Base-by-base conservation (phyloP, 2,888 invertebrate species). In the Archips xylosteana region DNA sequence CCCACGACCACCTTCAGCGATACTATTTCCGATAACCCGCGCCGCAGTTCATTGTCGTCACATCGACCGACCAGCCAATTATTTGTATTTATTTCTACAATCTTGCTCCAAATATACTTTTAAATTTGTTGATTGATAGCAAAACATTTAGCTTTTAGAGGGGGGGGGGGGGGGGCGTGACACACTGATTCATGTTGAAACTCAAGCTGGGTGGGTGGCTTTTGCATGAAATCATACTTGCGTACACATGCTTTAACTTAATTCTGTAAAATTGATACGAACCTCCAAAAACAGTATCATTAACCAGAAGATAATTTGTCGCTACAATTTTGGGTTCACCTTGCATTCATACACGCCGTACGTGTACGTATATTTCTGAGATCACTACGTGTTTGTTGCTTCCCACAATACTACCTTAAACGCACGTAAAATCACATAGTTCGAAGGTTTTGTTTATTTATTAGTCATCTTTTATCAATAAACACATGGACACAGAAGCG, bases 11-110 rank as follows among this genome's bases (percentile, higher is more conserved):
- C 85, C 84, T 84, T 81, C 78, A 78, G 45, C 59, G 39, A 10
- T 62, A 67, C 61, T 36, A 36, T 63, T 49, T 49, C 45, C 61
- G 85, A 89, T 89, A 89, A 89, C 88, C 88, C 77, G 83, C 83
- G 83, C 83, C 84, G 78, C 59, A 75, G 88, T 85, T 89, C 88
- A 89, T 82, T 85, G 85, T 82, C 86, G 84, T 85, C 83, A 83
- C 72, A 61, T 42, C n/a, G 3, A 61, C 45, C 34, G 71, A 60
- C 54, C 23, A 9, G 54, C 59, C 47, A 54, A 72, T 47, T 63
- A 47, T 62, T 68, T 72, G 13, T 63, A 72, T 68, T 62, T 68
- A 67, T 47, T 47, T 57, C 34, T 36, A 62, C 39, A 60, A 63
- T 68, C 54, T 45, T n/a, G 57, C 34, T 67, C 36, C 62, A 62